phyloP scores from a whole-genome alignment of 2,113 vertebrate genomes.

The Dicentrarchus labrax region DNA sequence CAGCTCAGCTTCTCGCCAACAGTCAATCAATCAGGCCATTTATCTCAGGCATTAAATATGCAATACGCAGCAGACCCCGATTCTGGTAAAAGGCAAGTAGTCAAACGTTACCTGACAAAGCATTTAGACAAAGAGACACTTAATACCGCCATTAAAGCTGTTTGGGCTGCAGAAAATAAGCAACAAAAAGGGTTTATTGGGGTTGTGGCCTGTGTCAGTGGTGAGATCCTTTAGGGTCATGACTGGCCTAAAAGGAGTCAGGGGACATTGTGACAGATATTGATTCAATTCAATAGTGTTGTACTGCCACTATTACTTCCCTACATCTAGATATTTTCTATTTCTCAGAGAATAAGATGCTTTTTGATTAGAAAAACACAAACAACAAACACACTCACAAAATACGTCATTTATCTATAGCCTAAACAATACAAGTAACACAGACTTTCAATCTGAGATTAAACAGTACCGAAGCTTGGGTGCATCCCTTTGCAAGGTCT shows the following conservation, averaged over 20 bases:
- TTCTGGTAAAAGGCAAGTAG: not conserved
- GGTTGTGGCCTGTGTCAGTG: not conserved
- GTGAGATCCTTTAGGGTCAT: conserved; percentile 34
- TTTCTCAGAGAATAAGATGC: too few relatives aligned
- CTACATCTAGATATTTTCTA: not conserved
- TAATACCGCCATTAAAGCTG: conserved; percentile 7
- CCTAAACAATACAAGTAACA: not conserved
- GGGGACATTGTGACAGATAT: conserved; percentile 29
- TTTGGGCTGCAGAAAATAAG: conserved; percentile 3
- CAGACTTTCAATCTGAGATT: not conserved
- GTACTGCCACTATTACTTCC: not conserved
- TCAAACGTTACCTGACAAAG: conserved; percentile 10
- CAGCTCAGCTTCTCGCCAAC: conserved; percentile 44
- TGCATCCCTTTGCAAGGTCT: conserved; percentile 2
- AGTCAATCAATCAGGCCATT: conserved; percentile 45
- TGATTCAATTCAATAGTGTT: conserved; percentile 27
- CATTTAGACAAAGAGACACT: conserved; percentile 6
- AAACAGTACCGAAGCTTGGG: not conserved
- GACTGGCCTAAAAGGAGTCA: conserved; percentile 21
- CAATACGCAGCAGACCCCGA: conserved; percentile 25
- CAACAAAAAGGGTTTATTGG: not conserved
- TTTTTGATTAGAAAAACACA: too few relatives aligned
- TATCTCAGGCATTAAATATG: conserved; percentile 62
- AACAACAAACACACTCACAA: too few relatives aligned
- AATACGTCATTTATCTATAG: not conserved